Conservation (phyloP, 2,888 invertebrate species). For the Alloscopus bannaensis region DNA sequence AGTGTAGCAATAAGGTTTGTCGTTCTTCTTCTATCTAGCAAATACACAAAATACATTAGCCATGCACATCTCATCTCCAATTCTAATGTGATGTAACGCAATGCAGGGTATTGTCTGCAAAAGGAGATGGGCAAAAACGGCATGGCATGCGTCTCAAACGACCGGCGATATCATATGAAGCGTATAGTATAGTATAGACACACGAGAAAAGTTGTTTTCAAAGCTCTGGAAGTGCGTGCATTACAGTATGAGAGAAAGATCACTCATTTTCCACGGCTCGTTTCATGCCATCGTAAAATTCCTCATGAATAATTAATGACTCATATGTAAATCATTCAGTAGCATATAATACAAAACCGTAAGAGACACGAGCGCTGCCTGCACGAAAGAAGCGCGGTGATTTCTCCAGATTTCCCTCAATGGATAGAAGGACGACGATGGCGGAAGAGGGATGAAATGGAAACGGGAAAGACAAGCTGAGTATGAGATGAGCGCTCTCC, state of each 20-base stretch:
- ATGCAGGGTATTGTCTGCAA: conserved; percentile 22
- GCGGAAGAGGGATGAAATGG: too few species aligned
- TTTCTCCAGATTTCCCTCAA: too few species aligned
- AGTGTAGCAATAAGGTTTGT: too few species aligned
- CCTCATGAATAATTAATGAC: conserved; percentile 71
- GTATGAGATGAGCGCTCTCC: too few species aligned
- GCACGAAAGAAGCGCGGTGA: background rate
- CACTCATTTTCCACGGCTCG: conserved; percentile 59
- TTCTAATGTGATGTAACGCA: conserved; percentile 44
- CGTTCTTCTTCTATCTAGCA: too few species aligned
- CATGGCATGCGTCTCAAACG: conserved; percentile 21
- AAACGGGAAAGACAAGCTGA: too few species aligned
- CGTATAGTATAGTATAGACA: background rate
- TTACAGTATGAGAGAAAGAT: conserved; percentile 30
- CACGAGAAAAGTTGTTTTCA: background rate
- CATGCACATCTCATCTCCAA: conserved; percentile 27
- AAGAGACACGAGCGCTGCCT: background rate
- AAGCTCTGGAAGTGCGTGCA: background rate
- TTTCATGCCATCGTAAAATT: conserved; percentile 67
- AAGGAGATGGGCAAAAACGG: too few species aligned
- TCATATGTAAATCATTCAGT: conserved; percentile 64
- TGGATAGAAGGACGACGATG: too few species aligned
- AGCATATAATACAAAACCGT: conserved; percentile 15
- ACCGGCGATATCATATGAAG: background rate
- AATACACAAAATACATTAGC: conserved; percentile 5